Evolutionary conservation across 2,888 invertebrate species (phyloP).

Genomic region (Parnassius smintheus): DNA sequence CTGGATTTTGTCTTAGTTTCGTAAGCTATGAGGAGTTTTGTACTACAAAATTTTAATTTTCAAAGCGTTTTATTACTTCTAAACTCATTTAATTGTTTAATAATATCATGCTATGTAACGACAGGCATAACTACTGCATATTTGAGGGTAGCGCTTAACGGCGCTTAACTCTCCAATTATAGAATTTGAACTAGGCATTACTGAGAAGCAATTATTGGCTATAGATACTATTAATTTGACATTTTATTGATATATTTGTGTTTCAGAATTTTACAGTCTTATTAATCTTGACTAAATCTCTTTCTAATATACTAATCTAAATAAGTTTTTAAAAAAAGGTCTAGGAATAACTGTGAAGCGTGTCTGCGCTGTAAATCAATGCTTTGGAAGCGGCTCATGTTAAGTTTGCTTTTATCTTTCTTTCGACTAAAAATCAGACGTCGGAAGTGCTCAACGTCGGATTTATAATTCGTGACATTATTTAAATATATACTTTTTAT

Average conservation of each 20-base stretch:
- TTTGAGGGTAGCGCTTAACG: conserved; percentile 50
- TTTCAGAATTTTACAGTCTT: no score
- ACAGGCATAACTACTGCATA: conserved; percentile 41
- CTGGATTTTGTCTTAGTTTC: not conserved
- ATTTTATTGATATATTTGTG: not conserved
- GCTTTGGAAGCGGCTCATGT: no score
- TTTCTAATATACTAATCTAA: no score
- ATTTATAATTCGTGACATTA: no score
- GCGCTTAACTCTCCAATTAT: conserved; percentile 56
- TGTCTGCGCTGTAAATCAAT: no score
- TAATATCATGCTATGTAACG: conserved; percentile 41
- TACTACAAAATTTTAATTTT: conserved; percentile 17
- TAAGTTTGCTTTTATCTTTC: no score
- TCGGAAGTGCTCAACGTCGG: no score
- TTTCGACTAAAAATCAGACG: no score
- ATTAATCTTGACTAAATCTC: no score
- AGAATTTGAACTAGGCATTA: conserved; percentile 53
- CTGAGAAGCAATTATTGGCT: conserved; percentile 43
- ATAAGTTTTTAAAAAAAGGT: no score
- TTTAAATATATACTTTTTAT: no score
- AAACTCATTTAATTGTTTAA: conserved; percentile 44
- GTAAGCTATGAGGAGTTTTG: conserved; percentile 8
- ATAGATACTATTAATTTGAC: conserved; percentile 2
- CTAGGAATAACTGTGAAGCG: no score
- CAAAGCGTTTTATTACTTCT: conserved; percentile 24